These are phyloP conservation scores for Gymnocheta viridis DNA, from an alignment of 2,888 invertebrate species.

Conservation along the genomic window DNA sequence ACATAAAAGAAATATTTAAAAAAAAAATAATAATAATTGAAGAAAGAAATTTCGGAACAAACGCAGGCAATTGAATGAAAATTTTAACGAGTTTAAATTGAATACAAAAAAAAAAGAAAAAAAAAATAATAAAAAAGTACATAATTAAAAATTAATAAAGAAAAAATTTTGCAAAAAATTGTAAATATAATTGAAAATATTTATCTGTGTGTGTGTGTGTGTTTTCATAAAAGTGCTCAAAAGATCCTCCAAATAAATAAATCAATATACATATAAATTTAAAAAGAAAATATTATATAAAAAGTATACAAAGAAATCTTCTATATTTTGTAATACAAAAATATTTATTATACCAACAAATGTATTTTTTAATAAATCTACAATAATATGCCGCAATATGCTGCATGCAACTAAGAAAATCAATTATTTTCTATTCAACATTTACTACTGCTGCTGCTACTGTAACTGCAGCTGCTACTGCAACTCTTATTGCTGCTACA, in stretches of 20 bases:
- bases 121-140: conserved; percentile 11
- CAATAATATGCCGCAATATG: conserved; percentile 21
- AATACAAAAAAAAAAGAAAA: conserved; percentile 5
- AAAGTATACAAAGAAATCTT: conserved; percentile 2
- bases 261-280: not conserved
- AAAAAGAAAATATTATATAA: conserved; percentile 26
- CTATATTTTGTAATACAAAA: conserved; percentile 28
- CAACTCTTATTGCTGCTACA: not conserved
- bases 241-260: not conserved
- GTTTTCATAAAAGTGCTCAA: conserved; percentile 22
- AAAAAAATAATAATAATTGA: not conserved
- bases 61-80: conserved; percentile 66
- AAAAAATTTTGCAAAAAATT: not conserved
- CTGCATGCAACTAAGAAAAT: conserved; percentile 5
- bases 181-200: not conserved
- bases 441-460: conserved; percentile 10
- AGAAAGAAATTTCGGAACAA: conserved; percentile 34
- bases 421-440: conserved; percentile 37
- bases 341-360: conserved; percentile 13
- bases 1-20: not conserved
- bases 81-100: conserved; percentile 47
- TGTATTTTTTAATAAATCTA: conserved; percentile 11
- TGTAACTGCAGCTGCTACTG: not conserved
- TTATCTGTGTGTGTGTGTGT: not conserved
- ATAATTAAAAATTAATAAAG: not conserved